phyloP scores from a whole-genome alignment of 1,140 invertebrate species.

The Laupala kohalensis region DNA sequence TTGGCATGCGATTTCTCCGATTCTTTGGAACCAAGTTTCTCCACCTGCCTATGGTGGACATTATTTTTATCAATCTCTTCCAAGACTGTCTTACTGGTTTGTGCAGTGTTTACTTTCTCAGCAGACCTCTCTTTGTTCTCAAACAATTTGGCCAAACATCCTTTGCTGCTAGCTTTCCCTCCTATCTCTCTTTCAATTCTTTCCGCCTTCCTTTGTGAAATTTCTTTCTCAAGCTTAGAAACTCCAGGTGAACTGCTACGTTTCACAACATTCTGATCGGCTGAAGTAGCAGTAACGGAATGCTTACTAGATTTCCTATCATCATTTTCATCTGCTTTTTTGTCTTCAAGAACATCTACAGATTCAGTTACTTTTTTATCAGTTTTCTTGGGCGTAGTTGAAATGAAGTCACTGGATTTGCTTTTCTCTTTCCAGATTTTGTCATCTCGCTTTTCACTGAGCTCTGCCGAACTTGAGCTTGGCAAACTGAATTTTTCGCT shows the following conservation, averaged over 20 bases:
- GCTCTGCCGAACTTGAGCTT: background rate
- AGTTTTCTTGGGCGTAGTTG: conserved; percentile 53
- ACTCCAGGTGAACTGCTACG: background rate
- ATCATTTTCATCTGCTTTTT: background rate
- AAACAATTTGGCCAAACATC: conserved; percentile 35
- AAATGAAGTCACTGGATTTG: conserved; percentile 26
- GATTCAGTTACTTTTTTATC: conserved; percentile 38
- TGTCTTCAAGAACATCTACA: background rate
- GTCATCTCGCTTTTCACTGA: conserved; percentile 4
- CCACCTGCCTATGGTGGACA: background rate
- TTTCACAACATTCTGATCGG: background rate
- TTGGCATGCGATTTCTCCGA: background rate
- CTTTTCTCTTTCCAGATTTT: conserved; percentile 18
- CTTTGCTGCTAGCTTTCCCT: conserved; percentile 28
- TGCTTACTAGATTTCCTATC: too few species aligned
- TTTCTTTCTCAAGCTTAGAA: conserved; percentile 36
- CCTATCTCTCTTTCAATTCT: conserved; percentile 33
- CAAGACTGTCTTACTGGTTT: background rate
- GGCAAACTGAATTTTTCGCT: conserved; percentile 13
- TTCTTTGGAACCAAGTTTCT: background rate
- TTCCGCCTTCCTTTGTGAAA: conserved; percentile 36
- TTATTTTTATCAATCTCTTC: background rate
- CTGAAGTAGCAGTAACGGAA: too few species aligned
- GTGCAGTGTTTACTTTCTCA: background rate
- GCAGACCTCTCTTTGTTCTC: conserved; percentile 32